phyloP scores from a whole-genome alignment of 2,113 vertebrate genomes.

The Pangasianodon gigas region DNA sequence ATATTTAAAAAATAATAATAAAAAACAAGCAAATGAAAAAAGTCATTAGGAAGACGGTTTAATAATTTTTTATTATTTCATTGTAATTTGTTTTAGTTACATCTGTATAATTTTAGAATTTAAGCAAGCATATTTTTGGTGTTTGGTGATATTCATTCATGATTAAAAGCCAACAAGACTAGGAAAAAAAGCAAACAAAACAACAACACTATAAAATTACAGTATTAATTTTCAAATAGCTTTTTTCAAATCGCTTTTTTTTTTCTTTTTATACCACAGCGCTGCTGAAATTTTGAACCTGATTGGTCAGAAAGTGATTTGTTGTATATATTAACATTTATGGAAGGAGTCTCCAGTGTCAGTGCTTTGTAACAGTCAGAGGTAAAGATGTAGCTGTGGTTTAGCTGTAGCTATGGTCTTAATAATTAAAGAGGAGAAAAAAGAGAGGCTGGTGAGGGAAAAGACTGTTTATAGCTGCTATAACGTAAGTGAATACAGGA shows the following conservation, averaged over 20 bases:
- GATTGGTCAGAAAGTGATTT: neutral
- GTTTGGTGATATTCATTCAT: neutral
- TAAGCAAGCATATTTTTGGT: neutral
- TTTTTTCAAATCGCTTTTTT: no score
- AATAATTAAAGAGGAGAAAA: neutral
- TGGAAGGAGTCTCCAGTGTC: neutral
- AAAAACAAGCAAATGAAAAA: neutral
- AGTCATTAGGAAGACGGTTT: neutral
- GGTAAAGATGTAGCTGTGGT: neutral
- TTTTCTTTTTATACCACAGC: no score
- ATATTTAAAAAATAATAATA: neutral
- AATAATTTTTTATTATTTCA: neutral
- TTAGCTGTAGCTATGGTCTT: no score
- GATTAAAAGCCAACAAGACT: neutral
- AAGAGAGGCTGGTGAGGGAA: neutral
- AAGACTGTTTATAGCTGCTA: no score
- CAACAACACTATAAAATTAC: neutral
- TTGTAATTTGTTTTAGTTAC: neutral
- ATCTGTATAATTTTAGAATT: neutral
- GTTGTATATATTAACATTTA: neutral
- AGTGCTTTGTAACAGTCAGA: neutral
- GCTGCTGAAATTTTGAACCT: no score
- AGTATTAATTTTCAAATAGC: neutral
- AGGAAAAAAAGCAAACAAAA: neutral
- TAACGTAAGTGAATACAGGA: no score